phyloP scores from a whole-genome alignment of 2,888 invertebrate species.

The Schrankia costaestrigalis region DNA sequence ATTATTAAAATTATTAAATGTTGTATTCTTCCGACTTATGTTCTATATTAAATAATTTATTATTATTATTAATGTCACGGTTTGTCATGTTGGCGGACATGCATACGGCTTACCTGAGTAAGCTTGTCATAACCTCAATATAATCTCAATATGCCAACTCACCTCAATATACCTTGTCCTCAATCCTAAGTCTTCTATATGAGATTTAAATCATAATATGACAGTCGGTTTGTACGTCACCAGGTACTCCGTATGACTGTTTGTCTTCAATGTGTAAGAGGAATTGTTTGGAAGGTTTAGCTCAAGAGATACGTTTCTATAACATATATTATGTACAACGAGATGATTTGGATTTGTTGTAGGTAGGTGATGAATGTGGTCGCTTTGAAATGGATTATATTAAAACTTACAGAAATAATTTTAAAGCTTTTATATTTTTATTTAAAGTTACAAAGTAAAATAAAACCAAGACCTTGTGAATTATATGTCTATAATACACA shows the following conservation, averaged over 20 bases:
- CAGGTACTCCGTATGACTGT: constrained; percentile 35
- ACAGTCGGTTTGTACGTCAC: constrained; percentile 3
- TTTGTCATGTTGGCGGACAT: constrained; percentile 20
- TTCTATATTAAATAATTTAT: constrained; percentile 14
- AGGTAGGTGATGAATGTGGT: constrained; percentile 28
- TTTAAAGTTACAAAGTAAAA: no score
- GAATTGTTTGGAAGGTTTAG: constrained; percentile 16
- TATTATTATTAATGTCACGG: constrained; percentile 7
- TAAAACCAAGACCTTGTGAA: no score
- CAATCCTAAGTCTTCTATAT: constrained; percentile 13
- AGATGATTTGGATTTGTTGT: constrained; percentile 27
- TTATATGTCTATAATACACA: no score
- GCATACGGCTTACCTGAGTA: constrained; percentile 28
- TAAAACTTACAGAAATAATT: not conserved
- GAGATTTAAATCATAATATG: constrained; percentile 5
- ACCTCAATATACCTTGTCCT: constrained; percentile 27
- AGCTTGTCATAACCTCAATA: constrained; percentile 20
- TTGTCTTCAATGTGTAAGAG: constrained; percentile 14
- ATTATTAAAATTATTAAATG: constrained; percentile 79
- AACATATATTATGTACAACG: no score
- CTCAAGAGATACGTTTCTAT: no score
- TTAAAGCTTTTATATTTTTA: no score
- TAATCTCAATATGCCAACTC: constrained; percentile 20
- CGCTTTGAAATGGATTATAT: constrained; percentile 17
- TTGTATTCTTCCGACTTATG: constrained; percentile 61